These are phyloP conservation scores for Pseudanteris insignis DNA, from an alignment of 2,888 invertebrate species.

Conservation along the genomic window DNA sequence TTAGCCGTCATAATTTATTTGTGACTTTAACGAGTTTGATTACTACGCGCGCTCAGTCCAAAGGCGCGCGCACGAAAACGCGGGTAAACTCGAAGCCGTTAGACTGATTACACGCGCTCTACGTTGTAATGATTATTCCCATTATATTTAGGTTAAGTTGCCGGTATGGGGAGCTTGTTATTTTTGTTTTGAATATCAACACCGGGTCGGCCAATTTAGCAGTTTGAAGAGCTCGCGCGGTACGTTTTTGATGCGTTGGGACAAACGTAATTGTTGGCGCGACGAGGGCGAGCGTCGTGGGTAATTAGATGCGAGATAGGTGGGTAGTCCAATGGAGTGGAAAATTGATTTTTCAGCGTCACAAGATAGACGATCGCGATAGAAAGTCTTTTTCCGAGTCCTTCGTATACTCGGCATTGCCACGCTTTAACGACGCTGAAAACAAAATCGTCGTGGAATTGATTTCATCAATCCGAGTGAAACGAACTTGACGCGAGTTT, in stretches of 20 bases:
- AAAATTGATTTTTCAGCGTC: slow-evolving; percentile 20
- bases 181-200: slow-evolving; percentile 6
- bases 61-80: slow-evolving; percentile 16
- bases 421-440: too few species aligned
- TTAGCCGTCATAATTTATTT: slow-evolving; percentile 41
- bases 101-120: slow-evolving; percentile 44
- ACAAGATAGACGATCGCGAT: slow-evolving; percentile 2
- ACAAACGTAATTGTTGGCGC: too few species aligned
- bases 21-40: slow-evolving; percentile 44
- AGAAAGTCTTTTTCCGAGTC: slow-evolving; percentile 15
- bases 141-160: slow-evolving; percentile 43
- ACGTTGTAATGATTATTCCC: slow-evolving; percentile 40
- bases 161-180: slow-evolving; percentile 40
- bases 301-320: slow-evolving; percentile 31
- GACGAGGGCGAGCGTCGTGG: slow-evolving; percentile 15
- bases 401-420: too few species aligned
- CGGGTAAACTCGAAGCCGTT: slow-evolving; percentile 41
- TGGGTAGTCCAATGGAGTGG: slow-evolving; percentile 17
- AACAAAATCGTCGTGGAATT: too few species aligned
- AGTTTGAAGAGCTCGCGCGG: too few species aligned
- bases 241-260: too few species aligned
- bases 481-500: too few species aligned
- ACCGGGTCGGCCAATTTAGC: too few species aligned
- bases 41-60: slow-evolving; percentile 30
- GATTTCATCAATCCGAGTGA: too few species aligned